Conservation (phyloP, 2,888 invertebrate genomes). For the Agonopterix arenella region DNA sequence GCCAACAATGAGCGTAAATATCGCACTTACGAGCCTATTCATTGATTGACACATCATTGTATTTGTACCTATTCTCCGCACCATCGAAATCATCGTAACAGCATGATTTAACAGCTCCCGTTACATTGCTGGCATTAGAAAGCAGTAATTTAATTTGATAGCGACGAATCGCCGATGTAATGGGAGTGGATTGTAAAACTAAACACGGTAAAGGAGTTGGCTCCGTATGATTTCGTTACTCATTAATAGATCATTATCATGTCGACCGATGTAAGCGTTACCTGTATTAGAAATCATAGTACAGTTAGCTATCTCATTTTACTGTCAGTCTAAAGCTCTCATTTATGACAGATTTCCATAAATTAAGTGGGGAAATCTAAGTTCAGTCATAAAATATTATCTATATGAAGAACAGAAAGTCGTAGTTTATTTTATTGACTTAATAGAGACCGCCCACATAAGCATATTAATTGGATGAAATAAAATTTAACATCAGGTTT, state of each 20-base stretch:
- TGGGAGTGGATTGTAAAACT: slow-evolving; percentile 2
- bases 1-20: slow-evolving; percentile 39
- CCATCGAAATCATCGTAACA: slow-evolving; percentile 3
- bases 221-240: slow-evolving; percentile 26
- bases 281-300: slow-evolving; percentile 1
- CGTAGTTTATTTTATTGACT: neutral
- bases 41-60: slow-evolving; percentile 21
- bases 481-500: slow-evolving; percentile 4
- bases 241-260: slow-evolving; percentile 38
- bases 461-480: neutral
- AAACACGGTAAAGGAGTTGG: neutral
- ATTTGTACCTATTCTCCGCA: slow-evolving; percentile 1
- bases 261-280: neutral
- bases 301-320: neutral
- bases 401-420: neutral
- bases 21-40: slow-evolving; percentile 26
- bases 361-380: too few species aligned
- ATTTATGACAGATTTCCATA: too few species aligned
- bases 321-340: too few species aligned
- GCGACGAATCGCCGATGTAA: slow-evolving; percentile 1
- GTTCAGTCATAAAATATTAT: neutral
- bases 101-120: slow-evolving; percentile 3
- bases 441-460: neutral
- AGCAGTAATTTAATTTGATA: slow-evolving; percentile 1
- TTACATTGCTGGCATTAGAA: slow-evolving; percentile 24